Evolutionary conservation across 2,888 invertebrate genomes (phyloP).

Genomic region (Endotricha flammealis): DNA sequence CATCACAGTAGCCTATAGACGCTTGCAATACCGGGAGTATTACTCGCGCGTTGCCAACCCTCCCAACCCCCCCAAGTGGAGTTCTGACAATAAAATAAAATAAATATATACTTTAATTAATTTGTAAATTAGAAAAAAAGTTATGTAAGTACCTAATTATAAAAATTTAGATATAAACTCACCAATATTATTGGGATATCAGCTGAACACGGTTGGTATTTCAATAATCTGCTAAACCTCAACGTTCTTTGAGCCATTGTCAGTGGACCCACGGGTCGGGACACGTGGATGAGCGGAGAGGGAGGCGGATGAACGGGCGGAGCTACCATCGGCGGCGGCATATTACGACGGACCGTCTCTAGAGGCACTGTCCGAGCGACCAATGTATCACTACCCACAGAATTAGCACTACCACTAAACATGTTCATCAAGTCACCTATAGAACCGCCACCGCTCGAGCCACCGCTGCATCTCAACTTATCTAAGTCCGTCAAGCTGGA

Average conservation of each 20-base stretch:
- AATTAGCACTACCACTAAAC: conserved; percentile 84
- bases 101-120: too few relatives aligned
- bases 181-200: conserved; percentile 65
- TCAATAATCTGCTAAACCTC: conserved; percentile 81
- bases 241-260: conserved; percentile 84
- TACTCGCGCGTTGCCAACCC: too few relatives aligned
- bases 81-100: too few relatives aligned
- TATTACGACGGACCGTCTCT: conserved; percentile 80
- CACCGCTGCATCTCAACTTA: conserved; percentile 74
- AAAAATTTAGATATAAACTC: conserved; percentile 28
- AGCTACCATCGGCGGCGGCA: conserved; percentile 65
- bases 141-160: neutral
- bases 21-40: too few relatives aligned
- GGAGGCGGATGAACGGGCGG: conserved; percentile 60
- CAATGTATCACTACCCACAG: conserved; percentile 84
- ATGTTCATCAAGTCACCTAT: conserved; percentile 90
- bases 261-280: conserved; percentile 73
- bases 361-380: conserved; percentile 85
- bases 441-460: conserved; percentile 77
- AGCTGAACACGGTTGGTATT: conserved; percentile 80
- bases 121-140: too few relatives aligned
- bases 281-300: conserved; percentile 61
- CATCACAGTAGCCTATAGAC: too few relatives aligned
- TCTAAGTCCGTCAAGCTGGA: conserved; percentile 86
- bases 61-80: too few relatives aligned